Evolutionary conservation across 2,888 invertebrate genomes (phyloP), one percentile per base, ranked within the genome.

Genomic region (Ormyrus thymus): DNA sequence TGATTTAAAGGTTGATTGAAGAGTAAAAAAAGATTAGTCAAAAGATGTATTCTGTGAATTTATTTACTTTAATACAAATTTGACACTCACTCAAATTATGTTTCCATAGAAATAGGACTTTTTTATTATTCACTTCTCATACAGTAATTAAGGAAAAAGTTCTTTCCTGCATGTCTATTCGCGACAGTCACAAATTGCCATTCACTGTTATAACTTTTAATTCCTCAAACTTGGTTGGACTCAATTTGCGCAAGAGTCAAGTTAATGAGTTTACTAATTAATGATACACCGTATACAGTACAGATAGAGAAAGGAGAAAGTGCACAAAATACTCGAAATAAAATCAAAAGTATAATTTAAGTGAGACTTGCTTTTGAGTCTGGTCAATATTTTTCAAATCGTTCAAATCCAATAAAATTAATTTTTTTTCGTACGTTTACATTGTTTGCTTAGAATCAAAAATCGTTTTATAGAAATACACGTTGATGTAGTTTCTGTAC

Each of bases 41-140:
- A 65, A 77, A 61, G 58, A 62, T 75, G 68, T 85, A 86, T 84
- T 86, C 84, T 84, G 83, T 83, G 84, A 86, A 87, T 88, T 87
- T 87, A 88, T 88, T 89, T 88, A 88, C 84, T 88, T 89, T 87
- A 86, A 88, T 89, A 89, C 88, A 89, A 89, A 89, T 87, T 88
- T 87, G 87, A 87, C 88, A 89, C 87, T 87, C 88, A 88, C 86
- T 86, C 87, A 84, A 84, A 83, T 82, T 82, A 85, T 86, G 84
- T 84, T 85, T 84, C 85, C 82, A 79, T 84, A 81, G 84, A 85
- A 85, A 85, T 83, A 83, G 84, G 84, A 83, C 82, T 82, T 83
- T 86, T 82, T 84, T 84, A 85, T 84, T 84, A 82, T 83, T 84
- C 77, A 82, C 82, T 82, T 83, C 81, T 81, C 59, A 79, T 83